Evolutionary conservation across 1,140 invertebrate species (phyloP), one percentile per base, ranked within the genome.

Genomic region (Brevipalpus yothersi): DNA sequence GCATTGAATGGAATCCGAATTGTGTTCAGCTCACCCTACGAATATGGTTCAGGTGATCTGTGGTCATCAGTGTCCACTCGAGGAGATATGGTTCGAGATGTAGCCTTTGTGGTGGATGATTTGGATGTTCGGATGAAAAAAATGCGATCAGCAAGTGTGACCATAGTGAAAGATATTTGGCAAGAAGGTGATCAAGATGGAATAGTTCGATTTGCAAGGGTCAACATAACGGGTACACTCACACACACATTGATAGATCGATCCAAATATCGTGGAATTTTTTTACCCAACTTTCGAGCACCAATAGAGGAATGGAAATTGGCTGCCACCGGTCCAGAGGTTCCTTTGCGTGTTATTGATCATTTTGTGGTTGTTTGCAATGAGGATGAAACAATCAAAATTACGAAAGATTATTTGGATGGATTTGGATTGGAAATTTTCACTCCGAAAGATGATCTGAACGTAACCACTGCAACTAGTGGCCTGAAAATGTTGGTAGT

Each of bases 291-390:
- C n/a, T 99, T 79, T 68, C 69, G 71, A 41, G 70, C 74, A 62
- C 56, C 53, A 40, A 43, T 60, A 41, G 17, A 98, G 79, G 68
- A 70, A 72, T 15, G 15, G 8, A 42, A 11, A n/a, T 57, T 41
- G 10, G 12, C n/a, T 3, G 49, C 71, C 75, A 61, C 40, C 15
- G 9, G 10, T 1, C n/a, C n/a, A 9, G n/a, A 19, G n/a, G 2
- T 19, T 51, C 79, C 82, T 60, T 75, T 98, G 21, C 78, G 88
- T 66, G 93, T 93, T 67, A 82, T 97, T 47, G 94, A 98, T 72
- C 94, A 98, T 70, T 82, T 93, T 49, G 94, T 98, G 31, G 90
- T 89, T 10, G 97, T 97, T 73, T 91, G 96, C 72, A 86, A 90
- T 0, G 86, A 95, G 67, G 71, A 82, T 53, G 70, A 81, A 65